Base-by-base conservation (phyloP, 2,113 vertebrate species). In the Odontesthes bonariensis region DNA sequence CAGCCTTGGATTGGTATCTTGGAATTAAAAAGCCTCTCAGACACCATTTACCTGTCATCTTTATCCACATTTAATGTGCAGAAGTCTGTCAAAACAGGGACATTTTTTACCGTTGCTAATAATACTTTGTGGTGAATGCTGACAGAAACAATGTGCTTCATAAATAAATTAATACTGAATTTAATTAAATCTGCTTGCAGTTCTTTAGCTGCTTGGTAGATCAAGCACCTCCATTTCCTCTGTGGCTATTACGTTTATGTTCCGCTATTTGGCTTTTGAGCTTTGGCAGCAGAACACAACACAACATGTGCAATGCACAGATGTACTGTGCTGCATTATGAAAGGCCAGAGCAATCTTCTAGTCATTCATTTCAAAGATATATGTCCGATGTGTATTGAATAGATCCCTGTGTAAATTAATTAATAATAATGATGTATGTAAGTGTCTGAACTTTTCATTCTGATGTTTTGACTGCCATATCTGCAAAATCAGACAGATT, bases 21-120 rank as follows among this genome's bases (percentile, higher is more conserved):
- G 63, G 75, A 82, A 88, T 81, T 77, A 79, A 90, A 73, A 75
- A 66, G 69, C 33, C 6, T 32, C 69, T 76, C 3, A 6, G 51
- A 33, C 60, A 78, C 23, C 76, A 51, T 84, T 86, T 88, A 86
- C 71, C 82, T 84, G 75, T 82, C 61, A 61, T 84, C 73, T 60
- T 44, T 59, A 72, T 82, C 69, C 67, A 69, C 32, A 33, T 47
- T 74, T 58, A 20, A 38, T 78, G 57, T 35, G 69, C 56, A 73
- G 63, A 75, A 79, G 51, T 56, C 57, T 65, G 75, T 38, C 56
- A 23, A 71, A 38, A 46, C 52, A 22, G 62, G 4, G 11, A 14
- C 40, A 20, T 55, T 58, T 85, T 74, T 31, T 7, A 8, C 16
- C 14, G 9, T 2, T 57, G 40, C 62, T 70, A 33, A 55, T 70